Evolutionary conservation across 1,140 invertebrate species (phyloP).

Genomic region (Pogonus chalceus): DNA sequence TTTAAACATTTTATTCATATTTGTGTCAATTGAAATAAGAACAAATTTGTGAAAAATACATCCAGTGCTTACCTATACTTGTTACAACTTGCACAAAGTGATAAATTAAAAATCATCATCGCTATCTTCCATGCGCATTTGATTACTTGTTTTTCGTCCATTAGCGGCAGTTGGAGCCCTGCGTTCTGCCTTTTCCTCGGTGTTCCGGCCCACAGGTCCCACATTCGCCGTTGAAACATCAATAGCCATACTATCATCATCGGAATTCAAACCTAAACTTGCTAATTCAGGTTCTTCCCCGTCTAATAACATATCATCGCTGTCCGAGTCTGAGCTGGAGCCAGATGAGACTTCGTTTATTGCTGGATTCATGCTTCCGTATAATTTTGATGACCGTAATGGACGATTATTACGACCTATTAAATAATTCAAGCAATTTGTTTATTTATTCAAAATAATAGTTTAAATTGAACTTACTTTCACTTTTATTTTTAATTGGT

Average conservation of each 20-base stretch:
- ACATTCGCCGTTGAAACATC: slow-evolving; percentile 20
- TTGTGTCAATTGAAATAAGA: not conserved
- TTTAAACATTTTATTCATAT: not conserved
- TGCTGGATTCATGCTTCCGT: slow-evolving; percentile 26
- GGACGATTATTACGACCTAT: slow-evolving; percentile 18
- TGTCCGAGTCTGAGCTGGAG: slow-evolving; percentile 29
- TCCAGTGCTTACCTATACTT: too few relatives aligned
- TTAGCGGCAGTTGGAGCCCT: slow-evolving; percentile 20
- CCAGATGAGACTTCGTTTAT: slow-evolving; percentile 25
- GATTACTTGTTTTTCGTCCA: slow-evolving; percentile 19
- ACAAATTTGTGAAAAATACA: not conserved
- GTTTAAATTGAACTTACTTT: slow-evolving; percentile 16
- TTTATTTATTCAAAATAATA: not conserved
- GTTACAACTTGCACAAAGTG: too few relatives aligned
- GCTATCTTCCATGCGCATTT: slow-evolving; percentile 24
- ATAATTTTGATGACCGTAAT: slow-evolving; percentile 18
- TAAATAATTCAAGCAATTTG: slow-evolving; percentile 1
- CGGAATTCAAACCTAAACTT: slow-evolving; percentile 21
- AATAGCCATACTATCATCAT: slow-evolving; percentile 31
- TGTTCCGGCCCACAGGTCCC: not conserved
- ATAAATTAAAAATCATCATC: slow-evolving; percentile 34
- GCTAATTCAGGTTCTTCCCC: slow-evolving; percentile 32
- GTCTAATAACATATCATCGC: slow-evolving; percentile 32
- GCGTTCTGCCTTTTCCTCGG: slow-evolving; percentile 21
- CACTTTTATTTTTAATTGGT: slow-evolving; percentile 27